Conservation (phyloP, 2,113 vertebrate species). For the Prochilodus magdalenae region DNA sequence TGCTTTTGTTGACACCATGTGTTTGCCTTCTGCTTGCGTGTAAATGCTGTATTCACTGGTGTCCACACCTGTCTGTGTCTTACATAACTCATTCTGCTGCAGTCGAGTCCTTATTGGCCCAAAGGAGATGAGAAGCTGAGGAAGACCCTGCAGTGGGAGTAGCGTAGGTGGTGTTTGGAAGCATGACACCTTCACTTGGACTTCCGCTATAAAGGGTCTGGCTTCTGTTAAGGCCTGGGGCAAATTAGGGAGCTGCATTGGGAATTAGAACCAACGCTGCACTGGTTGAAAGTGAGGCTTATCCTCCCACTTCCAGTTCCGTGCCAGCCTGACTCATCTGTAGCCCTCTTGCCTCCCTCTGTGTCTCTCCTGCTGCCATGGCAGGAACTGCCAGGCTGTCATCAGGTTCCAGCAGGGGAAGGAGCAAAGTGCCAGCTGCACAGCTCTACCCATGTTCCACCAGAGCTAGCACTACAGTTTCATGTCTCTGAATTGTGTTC, state of each 20-base stretch:
- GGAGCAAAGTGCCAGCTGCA: conserved; percentile 11
- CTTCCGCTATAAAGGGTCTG: neutral
- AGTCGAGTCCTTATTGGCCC: neutral
- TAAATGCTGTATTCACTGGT: neutral
- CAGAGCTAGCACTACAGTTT: neutral
- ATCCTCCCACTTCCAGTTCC: conserved; percentile 24
- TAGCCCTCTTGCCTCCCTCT: conserved; percentile 12
- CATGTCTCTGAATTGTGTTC: neutral
- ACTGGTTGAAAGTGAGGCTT: neutral
- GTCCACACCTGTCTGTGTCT: neutral
- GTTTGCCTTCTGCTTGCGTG: neutral
- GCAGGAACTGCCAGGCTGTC: conserved; percentile 23
- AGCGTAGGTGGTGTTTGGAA: neutral
- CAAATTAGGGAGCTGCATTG: neutral
- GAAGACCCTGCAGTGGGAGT: neutral
- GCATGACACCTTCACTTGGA: neutral
- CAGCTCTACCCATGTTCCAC: neutral
- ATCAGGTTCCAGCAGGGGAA: conserved; percentile 27
- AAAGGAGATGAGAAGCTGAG: neutral
- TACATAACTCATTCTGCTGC: neutral
- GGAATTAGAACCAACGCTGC: conserved; percentile 6
- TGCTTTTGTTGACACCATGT: too few species aligned
- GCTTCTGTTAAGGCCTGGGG: neutral
- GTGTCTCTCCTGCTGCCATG: neutral
- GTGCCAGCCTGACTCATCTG: conserved; percentile 11